These are phyloP conservation scores for Anthopleura xanthogrammica DNA, from an alignment of 92 coral and sea anemone genomes.

Conservation along the genomic window DNA sequence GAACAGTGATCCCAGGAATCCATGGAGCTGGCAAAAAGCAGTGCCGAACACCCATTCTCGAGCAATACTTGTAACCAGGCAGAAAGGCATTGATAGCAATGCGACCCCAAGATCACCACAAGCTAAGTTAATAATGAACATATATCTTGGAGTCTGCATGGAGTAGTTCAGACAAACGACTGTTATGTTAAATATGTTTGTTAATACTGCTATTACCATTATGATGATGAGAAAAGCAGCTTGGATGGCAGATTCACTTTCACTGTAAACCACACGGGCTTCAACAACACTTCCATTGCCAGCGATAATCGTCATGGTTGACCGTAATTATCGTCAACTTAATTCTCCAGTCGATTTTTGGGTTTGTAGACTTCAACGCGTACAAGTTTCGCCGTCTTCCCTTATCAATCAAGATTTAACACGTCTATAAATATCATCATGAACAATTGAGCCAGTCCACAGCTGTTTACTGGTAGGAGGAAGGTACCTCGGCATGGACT, in stretches of 20 bases:
- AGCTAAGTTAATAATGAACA: conserved; percentile 82
- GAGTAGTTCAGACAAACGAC: conserved; percentile 69
- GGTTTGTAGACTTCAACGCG: neutral
- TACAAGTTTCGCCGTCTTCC: neutral
- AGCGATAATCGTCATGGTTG: neutral
- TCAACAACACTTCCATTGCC: neutral
- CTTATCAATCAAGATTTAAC: neutral
- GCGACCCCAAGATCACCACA: conserved; percentile 84
- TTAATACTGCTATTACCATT: conserved; percentile 63
- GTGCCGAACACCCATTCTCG: conserved; percentile 79
- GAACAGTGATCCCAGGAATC: conserved; percentile 83
- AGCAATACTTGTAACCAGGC: conserved; percentile 68
- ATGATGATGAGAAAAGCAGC: conserved; percentile 52
- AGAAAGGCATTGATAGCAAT: conserved; percentile 79
- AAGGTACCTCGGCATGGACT: too few relatives aligned
- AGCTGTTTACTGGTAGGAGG: neutral
- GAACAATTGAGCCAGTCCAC: neutral
- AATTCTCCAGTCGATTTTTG: neutral
- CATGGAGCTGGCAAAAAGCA: conserved; percentile 75
- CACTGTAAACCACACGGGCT: conserved; percentile 22
- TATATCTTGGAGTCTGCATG: conserved; percentile 86
- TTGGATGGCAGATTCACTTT: conserved; percentile 54
- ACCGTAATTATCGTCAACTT: neutral
- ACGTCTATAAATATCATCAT: neutral
- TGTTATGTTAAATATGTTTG: conserved; percentile 64